Evolutionary conservation across 2,113 vertebrate genomes (phyloP).

Genomic region (Pseudorectes ferrugineus): DNA sequence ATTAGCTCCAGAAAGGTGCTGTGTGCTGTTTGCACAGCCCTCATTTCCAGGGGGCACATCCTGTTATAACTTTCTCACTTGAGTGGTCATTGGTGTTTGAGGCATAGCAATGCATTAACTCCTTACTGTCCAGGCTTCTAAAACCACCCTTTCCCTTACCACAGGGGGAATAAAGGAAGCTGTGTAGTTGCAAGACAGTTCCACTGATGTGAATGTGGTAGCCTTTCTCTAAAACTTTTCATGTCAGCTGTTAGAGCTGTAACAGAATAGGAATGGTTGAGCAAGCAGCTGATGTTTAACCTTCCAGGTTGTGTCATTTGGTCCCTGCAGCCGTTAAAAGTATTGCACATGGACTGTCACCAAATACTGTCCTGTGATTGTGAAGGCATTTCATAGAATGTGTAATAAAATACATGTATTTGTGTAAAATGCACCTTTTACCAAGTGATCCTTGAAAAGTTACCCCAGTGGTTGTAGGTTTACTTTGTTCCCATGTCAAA

Average conservation of each 20-base stretch:
- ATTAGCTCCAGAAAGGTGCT: background rate
- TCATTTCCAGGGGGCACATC: background rate
- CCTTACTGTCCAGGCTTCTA: background rate
- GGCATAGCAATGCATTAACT: background rate
- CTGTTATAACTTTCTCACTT: background rate
- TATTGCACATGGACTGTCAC: accelerated
- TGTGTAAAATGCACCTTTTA: background rate
- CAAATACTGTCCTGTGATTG: background rate
- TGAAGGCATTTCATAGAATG: background rate
- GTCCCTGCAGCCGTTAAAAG: background rate
- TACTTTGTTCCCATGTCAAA: background rate
- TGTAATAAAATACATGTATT: background rate
- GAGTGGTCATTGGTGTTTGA: background rate
- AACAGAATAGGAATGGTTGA: background rate
- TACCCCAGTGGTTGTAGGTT: background rate
- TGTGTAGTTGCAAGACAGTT: background rate
- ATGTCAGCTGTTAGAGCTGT: background rate
- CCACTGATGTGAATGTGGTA: background rate
- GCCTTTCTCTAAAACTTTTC: background rate
- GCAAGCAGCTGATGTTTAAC: background rate
- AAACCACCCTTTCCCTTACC: background rate
- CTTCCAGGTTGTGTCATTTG: background rate
- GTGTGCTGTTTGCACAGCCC: accelerated
- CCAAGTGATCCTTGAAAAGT: background rate
- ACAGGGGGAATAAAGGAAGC: background rate